Conservation (phyloP, 1,140 invertebrate genomes). For the Druon quercuslanigerum region DNA sequence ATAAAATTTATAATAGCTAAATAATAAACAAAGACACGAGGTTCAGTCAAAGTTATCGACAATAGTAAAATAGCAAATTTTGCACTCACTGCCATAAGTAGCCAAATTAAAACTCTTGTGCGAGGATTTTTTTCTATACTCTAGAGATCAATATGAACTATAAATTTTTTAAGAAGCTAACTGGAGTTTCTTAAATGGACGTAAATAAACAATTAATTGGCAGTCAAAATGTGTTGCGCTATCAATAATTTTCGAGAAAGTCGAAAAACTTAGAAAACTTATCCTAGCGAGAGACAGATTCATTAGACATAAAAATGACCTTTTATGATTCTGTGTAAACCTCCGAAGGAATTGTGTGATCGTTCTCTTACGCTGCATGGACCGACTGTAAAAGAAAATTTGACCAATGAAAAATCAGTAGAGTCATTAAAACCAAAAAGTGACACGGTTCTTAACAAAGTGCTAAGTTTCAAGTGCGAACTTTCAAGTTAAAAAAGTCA, state of each 20-base stretch:
- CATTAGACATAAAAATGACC: slow-evolving; percentile 6
- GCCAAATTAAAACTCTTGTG: slow-evolving; percentile 8
- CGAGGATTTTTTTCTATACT: slow-evolving; percentile 8
- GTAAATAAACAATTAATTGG: not conserved
- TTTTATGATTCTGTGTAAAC: not conserved
- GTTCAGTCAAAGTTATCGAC: not conserved
- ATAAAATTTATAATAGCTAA: not conserved
- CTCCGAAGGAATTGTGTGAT: slow-evolving; percentile 46
- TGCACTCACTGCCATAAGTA: slow-evolving; percentile 7
- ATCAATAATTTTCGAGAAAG: slow-evolving; percentile 31
- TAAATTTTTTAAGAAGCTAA: not conserved
- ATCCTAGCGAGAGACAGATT: slow-evolving; percentile 25
- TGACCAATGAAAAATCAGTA: slow-evolving; percentile 37
- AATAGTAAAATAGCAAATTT: not conserved
- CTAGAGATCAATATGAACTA: slow-evolving; percentile 14
- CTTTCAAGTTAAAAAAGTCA: not conserved
- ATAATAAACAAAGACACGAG: not conserved
- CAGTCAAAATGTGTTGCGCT: slow-evolving; percentile 24
- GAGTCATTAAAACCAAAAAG: not conserved
- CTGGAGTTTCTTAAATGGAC: not conserved
- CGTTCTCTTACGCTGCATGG: slow-evolving; percentile 67
- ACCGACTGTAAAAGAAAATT: slow-evolving; percentile 68
- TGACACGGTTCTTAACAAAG: not conserved
- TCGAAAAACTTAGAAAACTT: slow-evolving; percentile 36
- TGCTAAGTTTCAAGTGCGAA: not conserved